phyloP scores from a whole-genome alignment of 37 sponge, comb jelly and placozoan species.

The Dysidea cf. avara region DNA sequence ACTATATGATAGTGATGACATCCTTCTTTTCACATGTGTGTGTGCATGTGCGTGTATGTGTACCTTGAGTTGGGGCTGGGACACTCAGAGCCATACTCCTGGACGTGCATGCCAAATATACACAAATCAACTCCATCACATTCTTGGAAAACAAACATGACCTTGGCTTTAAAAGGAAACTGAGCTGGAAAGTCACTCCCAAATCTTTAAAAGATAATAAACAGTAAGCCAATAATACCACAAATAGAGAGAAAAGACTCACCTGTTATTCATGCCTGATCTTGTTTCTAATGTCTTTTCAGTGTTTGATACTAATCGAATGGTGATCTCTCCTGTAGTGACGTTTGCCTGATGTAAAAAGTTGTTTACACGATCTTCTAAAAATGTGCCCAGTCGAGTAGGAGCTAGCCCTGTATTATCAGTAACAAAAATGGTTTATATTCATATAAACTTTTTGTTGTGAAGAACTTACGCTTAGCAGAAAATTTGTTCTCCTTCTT shows the following conservation, averaged over 20 bases:
- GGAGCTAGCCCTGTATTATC: slow-evolving; percentile 69
- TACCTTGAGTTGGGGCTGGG: slow-evolving; percentile 94
- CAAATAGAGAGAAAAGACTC: too few relatives aligned
- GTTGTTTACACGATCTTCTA: slow-evolving; percentile 87
- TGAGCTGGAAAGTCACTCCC: slow-evolving; percentile 62
- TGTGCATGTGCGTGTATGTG: too few relatives aligned
- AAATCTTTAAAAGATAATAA: slow-evolving; percentile 21
- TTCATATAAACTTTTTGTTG: neutral
- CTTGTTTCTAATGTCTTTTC: slow-evolving; percentile 90
- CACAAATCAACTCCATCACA: slow-evolving; percentile 97
- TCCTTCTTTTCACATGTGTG: too few relatives aligned
- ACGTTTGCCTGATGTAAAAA: slow-evolving; percentile 19
- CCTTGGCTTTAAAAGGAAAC: slow-evolving; percentile 94
- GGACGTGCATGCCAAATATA: slow-evolving; percentile 99
- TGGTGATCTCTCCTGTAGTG: slow-evolving; percentile 67
- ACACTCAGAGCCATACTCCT: slow-evolving; percentile 97
- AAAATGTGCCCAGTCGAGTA: slow-evolving; percentile 66
- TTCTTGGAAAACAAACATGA: slow-evolving; percentile 97
- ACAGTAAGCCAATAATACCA: too few relatives aligned
- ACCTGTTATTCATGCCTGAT: slow-evolving; percentile 73
- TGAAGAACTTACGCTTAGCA: slow-evolving; percentile 75
- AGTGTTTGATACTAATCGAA: slow-evolving; percentile 86
- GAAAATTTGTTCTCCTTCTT: slow-evolving; percentile 68
- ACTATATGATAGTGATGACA: neutral
- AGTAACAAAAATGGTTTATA: neutral